Base-by-base conservation (phyloP, 2,888 invertebrate genomes). In the Oscheius sp. region DNA sequence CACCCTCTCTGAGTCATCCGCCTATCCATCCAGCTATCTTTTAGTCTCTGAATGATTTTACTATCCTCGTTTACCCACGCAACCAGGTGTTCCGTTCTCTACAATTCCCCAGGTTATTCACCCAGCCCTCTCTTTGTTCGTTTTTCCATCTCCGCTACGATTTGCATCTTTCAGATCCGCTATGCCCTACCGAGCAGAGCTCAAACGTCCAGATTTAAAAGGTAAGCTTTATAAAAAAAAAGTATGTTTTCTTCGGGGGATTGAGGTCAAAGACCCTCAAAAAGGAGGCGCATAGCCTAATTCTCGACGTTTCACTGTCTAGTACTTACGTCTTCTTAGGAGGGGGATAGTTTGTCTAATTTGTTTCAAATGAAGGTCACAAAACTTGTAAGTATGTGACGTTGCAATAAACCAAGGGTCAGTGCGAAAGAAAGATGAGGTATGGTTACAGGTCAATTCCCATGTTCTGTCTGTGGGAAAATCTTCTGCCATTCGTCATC, bases 401-500 rank as follows among this genome's bases (percentile, higher is more conserved):
- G 51, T 20, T 22, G 22, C 14, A 20, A 20, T 30, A 51, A 28
- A 51, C 20, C 54, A 54, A 54, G 33, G 33, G 54, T 54, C 54
- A 54, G 20, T 32, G 20, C 33, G 30, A 36, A 20, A 59, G 22
- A 20, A 12, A 20, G 36, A 33, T 20, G 14, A 57, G 14, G 6
- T 38, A 22, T 17, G 9, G n/a, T 57, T 66, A 17, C 32, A 84
- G 84, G 85, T 8, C 74, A 77, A 38, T 85, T 85, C 54, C 84
- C 82, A 8, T 86, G 86, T 64, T 80, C 84, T 14, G 80, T 86
- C 20, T 86, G 86, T 56, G 78, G 77, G 17, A 86, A 86, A 69
- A 75, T 86, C 33, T 86, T 86, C 73, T 86, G 86, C 68, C 86
- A 86, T 68, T 86, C 85, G 26, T 85, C 85, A 0, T 83, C 83